These are phyloP conservation scores for Lucinisca nassula DNA, from an alignment of 2,888 invertebrate genomes.

Conservation along the genomic window DNA sequence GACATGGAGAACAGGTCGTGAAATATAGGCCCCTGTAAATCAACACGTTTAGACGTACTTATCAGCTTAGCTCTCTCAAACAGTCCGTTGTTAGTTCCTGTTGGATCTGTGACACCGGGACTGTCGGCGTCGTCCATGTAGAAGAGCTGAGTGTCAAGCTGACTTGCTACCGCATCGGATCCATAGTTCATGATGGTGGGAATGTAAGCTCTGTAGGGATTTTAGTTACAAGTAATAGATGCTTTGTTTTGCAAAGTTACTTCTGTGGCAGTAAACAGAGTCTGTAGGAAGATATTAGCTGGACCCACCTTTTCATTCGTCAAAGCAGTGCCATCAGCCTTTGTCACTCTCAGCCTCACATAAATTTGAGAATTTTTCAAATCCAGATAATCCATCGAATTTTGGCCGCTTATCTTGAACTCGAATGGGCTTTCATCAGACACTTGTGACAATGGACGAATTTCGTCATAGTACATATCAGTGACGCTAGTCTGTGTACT, in stretches of 20 bases:
- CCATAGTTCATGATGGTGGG: slow-evolving; percentile 56
- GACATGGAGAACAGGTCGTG: slow-evolving; percentile 58
- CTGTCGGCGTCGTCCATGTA: slow-evolving; percentile 46
- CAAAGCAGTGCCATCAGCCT: slow-evolving; percentile 20
- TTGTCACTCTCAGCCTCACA: slow-evolving; percentile 48
- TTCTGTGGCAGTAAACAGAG: slow-evolving; percentile 67
- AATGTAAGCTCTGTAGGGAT: no score
- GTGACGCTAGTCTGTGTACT: slow-evolving; percentile 46
- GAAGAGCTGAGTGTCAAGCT: slow-evolving; percentile 55
- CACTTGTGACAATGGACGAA: slow-evolving; percentile 6
- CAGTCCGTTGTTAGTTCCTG: slow-evolving; percentile 41
- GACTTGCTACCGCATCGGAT: slow-evolving; percentile 18
- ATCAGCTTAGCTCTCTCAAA: slow-evolving; percentile 35
- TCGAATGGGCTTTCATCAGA: slow-evolving; percentile 9
- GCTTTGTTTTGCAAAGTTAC: slow-evolving; percentile 65
- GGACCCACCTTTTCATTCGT: slow-evolving; percentile 53
- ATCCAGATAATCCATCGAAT: slow-evolving; percentile 47
- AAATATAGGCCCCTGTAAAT: slow-evolving; percentile 53
- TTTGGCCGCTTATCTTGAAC: slow-evolving; percentile 24
- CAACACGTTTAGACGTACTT: slow-evolving; percentile 23
- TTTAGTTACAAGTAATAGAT: slow-evolving; percentile 52
- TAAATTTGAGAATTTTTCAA: slow-evolving; percentile 56
- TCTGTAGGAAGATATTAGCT: slow-evolving; percentile 60
- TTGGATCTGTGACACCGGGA: slow-evolving; percentile 42
- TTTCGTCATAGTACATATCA: slow-evolving; percentile 30